Evolutionary conservation across 2,888 invertebrate genomes (phyloP).

Genomic region (Saturnia pavonia): DNA sequence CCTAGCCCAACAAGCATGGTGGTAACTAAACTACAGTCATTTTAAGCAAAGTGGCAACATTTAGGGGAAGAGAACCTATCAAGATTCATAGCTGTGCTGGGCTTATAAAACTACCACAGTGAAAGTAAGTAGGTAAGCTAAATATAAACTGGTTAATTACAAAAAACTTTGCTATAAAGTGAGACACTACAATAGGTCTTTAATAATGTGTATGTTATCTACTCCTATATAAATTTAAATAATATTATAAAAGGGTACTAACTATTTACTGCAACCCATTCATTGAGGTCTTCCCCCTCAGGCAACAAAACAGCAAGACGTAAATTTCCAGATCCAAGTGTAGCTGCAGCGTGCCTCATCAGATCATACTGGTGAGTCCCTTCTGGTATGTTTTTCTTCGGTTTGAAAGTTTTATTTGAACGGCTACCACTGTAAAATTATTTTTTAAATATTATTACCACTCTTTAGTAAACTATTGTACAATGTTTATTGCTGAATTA

Average conservation of each 20-base stretch:
- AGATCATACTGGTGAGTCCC: conserved; percentile 99
- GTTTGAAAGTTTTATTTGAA: conserved; percentile 98
- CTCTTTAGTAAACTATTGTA: neutral
- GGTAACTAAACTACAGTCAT: too few species aligned
- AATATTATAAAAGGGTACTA: conserved; percentile 65
- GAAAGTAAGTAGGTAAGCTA: neutral
- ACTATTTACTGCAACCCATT: conserved; percentile 99
- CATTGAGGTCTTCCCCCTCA: conserved; percentile 99
- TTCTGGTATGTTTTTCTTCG: conserved; percentile 99
- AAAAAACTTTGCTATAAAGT: neutral
- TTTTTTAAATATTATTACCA: neutral
- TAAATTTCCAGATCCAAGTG: conserved; percentile 98
- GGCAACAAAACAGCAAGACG: conserved; percentile 97
- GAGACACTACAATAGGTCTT: neutral
- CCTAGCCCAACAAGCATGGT: too few species aligned
- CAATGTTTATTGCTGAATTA: neutral
- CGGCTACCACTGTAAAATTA: conserved; percentile 88
- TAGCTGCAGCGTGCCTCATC: conserved; percentile 99
- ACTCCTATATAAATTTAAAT: neutral
- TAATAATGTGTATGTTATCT: neutral
- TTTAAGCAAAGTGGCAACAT: too few species aligned
- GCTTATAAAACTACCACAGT: neutral
- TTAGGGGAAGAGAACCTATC: too few species aligned
- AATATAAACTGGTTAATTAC: neutral
- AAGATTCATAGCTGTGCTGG: too few species aligned